Percentiles rank a stretch among this genome's conserved stretches.
These are phyloP conservation scores for Stichopus chloronotus DNA, from an alignment of 35 echinoderm and acorn worm genomes.

Conservation along the genomic window DNA sequence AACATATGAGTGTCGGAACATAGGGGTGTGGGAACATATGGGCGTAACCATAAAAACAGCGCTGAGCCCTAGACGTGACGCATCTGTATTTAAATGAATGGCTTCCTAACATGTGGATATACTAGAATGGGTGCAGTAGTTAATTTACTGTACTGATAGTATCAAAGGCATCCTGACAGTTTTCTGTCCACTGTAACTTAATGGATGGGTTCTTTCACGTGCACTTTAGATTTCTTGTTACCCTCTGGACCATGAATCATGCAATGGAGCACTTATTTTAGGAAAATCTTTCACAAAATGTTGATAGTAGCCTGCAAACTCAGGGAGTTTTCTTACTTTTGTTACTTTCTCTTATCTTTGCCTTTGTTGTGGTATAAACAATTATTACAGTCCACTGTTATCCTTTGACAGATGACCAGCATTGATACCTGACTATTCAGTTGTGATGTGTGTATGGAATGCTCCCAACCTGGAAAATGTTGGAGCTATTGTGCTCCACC, in stretches of 20 bases:
- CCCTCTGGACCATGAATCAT: conserved; percentile 19
- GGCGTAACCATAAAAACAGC: background rate
- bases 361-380: no score
- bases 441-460: no score
- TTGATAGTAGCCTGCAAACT: background rate
- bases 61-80: conserved; percentile 8
- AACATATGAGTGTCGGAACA: no score
- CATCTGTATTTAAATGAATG: conserved; percentile 54
- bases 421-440: no score
- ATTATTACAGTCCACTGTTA: no score
- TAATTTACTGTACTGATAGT: background rate
- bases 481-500: no score
- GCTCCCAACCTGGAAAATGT: no score
- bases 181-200: conserved; percentile 2
- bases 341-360: no score
- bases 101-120: background rate
- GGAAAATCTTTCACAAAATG: conserved; percentile 15
- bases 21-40: no score
- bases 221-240: background rate
- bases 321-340: conserved; percentile 8
- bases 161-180: conserved; percentile 37
- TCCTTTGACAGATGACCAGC: no score
- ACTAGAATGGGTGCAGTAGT: background rate
- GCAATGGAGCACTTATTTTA: background rate
- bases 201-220: no score